A percentile compares a stretch with the other conserved stretches of the same genome.
Evolutionary conservation across 2,888 invertebrate genomes (phyloP).

Genomic region (Eristalinus sepulchralis): DNA sequence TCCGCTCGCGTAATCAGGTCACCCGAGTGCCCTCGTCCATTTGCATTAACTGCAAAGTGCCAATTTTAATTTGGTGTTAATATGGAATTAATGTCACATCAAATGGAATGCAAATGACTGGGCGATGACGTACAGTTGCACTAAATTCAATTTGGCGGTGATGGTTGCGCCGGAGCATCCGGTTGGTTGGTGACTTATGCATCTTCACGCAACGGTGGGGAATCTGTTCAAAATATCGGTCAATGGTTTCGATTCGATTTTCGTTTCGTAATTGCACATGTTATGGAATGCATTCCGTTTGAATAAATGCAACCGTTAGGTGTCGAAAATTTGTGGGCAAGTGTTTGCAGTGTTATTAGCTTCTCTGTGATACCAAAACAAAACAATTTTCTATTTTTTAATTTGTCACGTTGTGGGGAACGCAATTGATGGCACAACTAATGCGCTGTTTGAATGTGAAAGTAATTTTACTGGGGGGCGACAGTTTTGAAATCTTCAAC

Average conservation of each 20-base stretch:
- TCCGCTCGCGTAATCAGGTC: slow-evolving; percentile 62
- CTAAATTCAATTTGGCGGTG: neutral
- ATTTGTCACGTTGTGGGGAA: no score
- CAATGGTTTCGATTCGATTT: neutral
- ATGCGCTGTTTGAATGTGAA: no score
- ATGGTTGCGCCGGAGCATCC: neutral
- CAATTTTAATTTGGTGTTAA: slow-evolving; percentile 27
- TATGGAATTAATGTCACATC: neutral
- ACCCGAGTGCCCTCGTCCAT: slow-evolving; percentile 23
- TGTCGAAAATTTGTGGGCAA: neutral
- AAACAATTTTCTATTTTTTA: no score
- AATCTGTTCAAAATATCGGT: neutral
- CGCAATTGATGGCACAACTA: no score
- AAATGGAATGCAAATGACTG: neutral
- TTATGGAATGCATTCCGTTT: neutral
- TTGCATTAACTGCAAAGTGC: slow-evolving; percentile 27
- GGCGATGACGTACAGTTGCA: neutral
- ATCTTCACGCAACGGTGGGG: neutral
- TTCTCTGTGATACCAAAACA: no score
- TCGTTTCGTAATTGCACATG: neutral
- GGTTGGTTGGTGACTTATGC: neutral
- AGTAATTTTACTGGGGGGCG: no score
- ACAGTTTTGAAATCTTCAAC: no score
- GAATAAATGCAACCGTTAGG: neutral
- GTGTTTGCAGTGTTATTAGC: no score